Base-by-base conservation (phyloP, 2,797 vertebrate species). In the Sebastes jordani region DNA sequence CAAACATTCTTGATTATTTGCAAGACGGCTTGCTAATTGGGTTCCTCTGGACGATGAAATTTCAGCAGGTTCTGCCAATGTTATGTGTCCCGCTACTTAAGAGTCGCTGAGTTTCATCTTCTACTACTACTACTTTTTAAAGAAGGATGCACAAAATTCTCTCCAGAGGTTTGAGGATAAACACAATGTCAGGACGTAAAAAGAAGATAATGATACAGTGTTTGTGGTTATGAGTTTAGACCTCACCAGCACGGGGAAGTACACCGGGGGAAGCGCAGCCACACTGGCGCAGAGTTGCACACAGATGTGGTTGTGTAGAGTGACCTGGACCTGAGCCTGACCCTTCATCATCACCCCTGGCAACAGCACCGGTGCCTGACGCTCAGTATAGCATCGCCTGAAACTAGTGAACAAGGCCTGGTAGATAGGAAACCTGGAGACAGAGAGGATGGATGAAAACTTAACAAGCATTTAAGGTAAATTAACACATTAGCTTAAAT, bases 281-380 rank as follows among this genome's bases (percentile, higher is more conserved):
- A 98, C 96, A 66, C 95, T 97, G 69, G 96, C 92, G 81, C 97
- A 99, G 65, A 99, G 87, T 18, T 96, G 97, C 78, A 97, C 93
- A 69, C 97, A 99, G 32, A 97, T 79, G 4, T 98, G 96, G 56
- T 97, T 96, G 84, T 99, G 97, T 52, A 99, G 92, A 22, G 96
- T 96, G 91, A 97, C 88, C n/a, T 91, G 88, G 42, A 76, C 86
- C 83, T 95, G 94, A 14, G 95, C 92, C 76, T 97, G 97, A 70
- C 96, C 97, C 4, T 93, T 92, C 64, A 92, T 87, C 91, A 95
- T 92, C 54, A 96, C 91, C 56, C 95, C 96, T 14, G 96, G 96
- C 85, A 98, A 83, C 72, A 83, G 78, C 74, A 97, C 95, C 0
- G 98, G 97, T 1, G 96, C 81, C 62, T 93, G 95, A 4, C 97